Percentiles rank a stretch among this genome's conserved stretches.
phyloP scores from a whole-genome alignment of 2,797 vertebrate species.

The Avahi laniger region DNA sequence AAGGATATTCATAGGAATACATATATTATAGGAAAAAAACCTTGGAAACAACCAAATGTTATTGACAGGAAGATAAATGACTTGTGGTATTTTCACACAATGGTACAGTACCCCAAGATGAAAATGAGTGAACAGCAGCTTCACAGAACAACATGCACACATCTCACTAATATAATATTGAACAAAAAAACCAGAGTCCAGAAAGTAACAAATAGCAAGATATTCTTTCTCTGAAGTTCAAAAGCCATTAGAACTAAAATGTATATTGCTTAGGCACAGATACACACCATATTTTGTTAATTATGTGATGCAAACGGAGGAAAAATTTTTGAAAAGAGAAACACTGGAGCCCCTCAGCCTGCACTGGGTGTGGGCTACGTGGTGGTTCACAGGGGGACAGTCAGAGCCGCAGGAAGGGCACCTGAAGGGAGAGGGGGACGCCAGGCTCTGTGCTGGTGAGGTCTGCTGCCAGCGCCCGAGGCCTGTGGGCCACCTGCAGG shows the following conservation, averaged over 20 bases:
- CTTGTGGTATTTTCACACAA: not conserved
- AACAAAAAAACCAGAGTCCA: not conserved
- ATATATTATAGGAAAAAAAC: not conserved
- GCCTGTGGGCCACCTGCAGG: conserved; percentile 92
- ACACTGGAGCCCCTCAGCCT: not conserved
- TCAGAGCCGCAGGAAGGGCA: conserved; percentile 20
- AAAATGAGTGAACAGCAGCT: not conserved
- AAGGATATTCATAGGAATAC: not conserved
- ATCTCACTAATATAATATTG: not conserved
- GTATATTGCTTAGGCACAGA: not conserved
- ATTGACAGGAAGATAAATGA: not conserved
- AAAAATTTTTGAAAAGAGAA: not conserved
- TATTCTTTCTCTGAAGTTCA: not conserved
- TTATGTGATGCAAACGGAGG: not conserved
- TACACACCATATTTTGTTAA: not conserved
- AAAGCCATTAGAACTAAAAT: not conserved
- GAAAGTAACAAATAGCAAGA: not conserved
- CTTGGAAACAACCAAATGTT: not conserved
- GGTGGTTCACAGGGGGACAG: accelerated
- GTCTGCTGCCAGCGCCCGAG: conserved; percentile 88
- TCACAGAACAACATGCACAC: not conserved
- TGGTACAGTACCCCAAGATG: too few species aligned
- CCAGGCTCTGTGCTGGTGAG: conserved; percentile 37
- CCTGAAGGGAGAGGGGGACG: not conserved
- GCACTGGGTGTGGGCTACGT: not conserved